Base-by-base conservation (phyloP, 2,888 invertebrate genomes). In the Dimorphilus gyrociliatus region DNA sequence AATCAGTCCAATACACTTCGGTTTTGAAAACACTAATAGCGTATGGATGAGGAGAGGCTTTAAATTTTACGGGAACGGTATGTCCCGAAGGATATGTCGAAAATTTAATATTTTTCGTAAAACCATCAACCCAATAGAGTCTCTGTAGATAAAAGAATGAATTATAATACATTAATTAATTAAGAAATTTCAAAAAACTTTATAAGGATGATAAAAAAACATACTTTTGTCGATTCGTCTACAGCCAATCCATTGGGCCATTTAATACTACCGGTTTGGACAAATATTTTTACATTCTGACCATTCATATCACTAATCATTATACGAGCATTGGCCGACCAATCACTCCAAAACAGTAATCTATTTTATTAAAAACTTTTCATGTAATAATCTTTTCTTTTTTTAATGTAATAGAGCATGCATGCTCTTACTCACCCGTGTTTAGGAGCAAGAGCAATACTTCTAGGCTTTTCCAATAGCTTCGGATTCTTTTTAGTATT, bases 221-320 rank as follows among this genome's bases (percentile, higher is more conserved):
- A n/a, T n/a, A n/a, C n/a, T n/a, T n/a, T n/a, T n/a, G n/a, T n/a
- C n/a, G n/a, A n/a, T n/a, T 76, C 75, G 61, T 86, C 85, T 16
- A 86, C 73, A 0, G 84, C 76, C 32, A 81, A 75, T 12, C 81
- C 81, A 54, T 82, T 84, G 1, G 84, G 84, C 81, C 81, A 81
- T 41, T 75, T 72, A 0, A 85, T 78, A 6, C 45, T 40, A 0
- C 73, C 71, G 19, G 50, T 49, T 26, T 47, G 40, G 8, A 61
- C 32, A n/a, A 51, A 40, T 3, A 33, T 32, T 14, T 55, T 38
- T 66, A 70, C 43, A 37, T 77, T 69, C 0, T 68, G 68, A 1
- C 85, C 85, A 52, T 84, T 81, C 38, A 84, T 67, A 51, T 77
- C 75, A 0, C 82, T 76, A 30, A 81, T 67, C 5, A 76, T 77